These are phyloP conservation scores for Alcis repandata DNA, from an alignment of 2,888 invertebrate species.

Conservation along the genomic window DNA sequence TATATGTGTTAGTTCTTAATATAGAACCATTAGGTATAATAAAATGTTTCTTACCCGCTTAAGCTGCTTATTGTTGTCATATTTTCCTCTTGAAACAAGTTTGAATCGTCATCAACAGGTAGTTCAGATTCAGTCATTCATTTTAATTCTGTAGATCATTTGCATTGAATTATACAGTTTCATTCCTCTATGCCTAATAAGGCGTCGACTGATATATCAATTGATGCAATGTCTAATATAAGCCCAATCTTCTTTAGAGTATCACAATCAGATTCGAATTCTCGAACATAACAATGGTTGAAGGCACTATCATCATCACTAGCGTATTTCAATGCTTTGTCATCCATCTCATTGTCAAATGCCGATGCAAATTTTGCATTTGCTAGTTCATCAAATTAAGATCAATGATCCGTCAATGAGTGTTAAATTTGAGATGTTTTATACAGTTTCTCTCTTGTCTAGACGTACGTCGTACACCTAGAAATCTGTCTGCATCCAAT, in stretches of 20 bases:
- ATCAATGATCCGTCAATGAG: conserved; percentile 24
- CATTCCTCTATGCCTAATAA: conserved; percentile 9
- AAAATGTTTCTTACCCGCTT: not conserved
- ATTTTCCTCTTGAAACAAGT: not conserved
- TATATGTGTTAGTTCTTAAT: conserved; percentile 1
- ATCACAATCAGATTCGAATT: not conserved
- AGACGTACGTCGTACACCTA: conserved; percentile 27
- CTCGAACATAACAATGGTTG: not conserved
- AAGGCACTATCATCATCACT: not conserved
- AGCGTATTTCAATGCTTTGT: conserved; percentile 5
- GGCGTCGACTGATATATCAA: conserved; percentile 13
- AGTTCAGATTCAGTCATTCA: conserved; percentile 15
- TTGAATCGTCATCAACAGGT: not conserved
- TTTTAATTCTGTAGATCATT: conserved; percentile 24
- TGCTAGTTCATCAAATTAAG: conserved; percentile 20
- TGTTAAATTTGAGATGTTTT: conserved; percentile 14
- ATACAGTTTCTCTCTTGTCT: conserved; percentile 20
- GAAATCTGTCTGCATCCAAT: conserved; percentile 37
- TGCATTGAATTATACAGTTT: conserved; percentile 15
- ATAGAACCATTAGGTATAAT: conserved; percentile 4
- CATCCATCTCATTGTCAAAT: conserved; percentile 4
- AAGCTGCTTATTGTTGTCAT: not conserved
- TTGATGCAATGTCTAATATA: conserved; percentile 7
- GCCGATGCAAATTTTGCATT: conserved; percentile 5
- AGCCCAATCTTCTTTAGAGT: not conserved